These are phyloP conservation scores for Sardinella longiceps DNA, from an alignment of 2,797 vertebrate species.

Conservation along the genomic window DNA sequence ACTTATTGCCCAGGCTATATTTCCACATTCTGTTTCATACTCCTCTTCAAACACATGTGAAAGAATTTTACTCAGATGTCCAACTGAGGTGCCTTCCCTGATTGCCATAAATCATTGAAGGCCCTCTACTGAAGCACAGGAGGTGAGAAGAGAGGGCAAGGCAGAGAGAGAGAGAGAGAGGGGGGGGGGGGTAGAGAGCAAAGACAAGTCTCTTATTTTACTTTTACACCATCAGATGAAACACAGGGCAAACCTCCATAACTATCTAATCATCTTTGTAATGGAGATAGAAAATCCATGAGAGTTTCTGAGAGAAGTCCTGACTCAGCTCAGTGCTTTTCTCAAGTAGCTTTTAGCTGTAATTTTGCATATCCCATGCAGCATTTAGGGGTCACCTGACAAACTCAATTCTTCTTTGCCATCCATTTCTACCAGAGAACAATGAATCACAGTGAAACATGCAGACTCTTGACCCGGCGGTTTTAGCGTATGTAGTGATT, in stretches of 20 bases:
- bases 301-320: background rate
- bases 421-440: background rate
- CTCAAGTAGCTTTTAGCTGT: background rate
- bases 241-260: background rate
- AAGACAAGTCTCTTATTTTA: background rate
- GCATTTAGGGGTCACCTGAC: background rate
- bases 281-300: background rate
- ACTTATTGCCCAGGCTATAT: background rate
- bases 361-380: background rate
- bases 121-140: background rate
- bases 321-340: background rate
- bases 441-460: background rate
- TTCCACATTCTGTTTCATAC: slow-evolving; percentile 8
- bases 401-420: background rate
- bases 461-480: background rate
- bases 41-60: slow-evolving; percentile 13
- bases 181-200: background rate
- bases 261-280: background rate
- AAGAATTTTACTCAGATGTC: background rate
- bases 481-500: background rate
- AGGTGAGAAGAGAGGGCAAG: background rate
- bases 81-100: background rate
- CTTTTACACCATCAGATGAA: background rate
- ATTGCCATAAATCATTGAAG: background rate
- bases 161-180: background rate